Conservation (phyloP, 1,140 invertebrate genomes). For the Drosophila erecta region DNA sequence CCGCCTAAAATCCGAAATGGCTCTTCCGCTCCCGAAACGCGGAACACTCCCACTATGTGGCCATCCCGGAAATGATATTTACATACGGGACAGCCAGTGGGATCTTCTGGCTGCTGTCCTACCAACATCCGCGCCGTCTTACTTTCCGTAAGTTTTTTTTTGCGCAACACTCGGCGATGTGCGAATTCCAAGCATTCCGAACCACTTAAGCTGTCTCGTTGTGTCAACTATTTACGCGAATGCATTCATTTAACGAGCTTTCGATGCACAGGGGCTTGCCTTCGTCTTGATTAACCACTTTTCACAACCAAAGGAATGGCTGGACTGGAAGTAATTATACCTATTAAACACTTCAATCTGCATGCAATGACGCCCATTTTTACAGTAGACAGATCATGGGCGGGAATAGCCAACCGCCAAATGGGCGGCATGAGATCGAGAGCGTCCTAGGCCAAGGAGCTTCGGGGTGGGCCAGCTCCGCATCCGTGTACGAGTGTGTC, state of each 20-base stretch:
- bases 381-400: background rate
- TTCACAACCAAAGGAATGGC: too few relatives aligned
- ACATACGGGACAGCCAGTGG: background rate
- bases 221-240: slow-evolving; percentile 63
- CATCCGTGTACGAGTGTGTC: background rate
- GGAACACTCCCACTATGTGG: background rate
- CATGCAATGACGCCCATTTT: too few relatives aligned
- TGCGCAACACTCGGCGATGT: slow-evolving; percentile 13
- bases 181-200: slow-evolving; percentile 43
- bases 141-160: background rate
- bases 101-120: slow-evolving; percentile 12
- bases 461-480: slow-evolving; percentile 28
- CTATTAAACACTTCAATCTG: too few relatives aligned
- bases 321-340: too few relatives aligned
- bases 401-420: background rate
- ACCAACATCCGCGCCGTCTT: slow-evolving; percentile 23
- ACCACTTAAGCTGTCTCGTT: slow-evolving; percentile 37
- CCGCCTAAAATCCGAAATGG: background rate
- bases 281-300: too few relatives aligned
- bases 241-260: slow-evolving; percentile 50
- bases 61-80: background rate
- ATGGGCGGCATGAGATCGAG: background rate
- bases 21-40: background rate
- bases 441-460: slow-evolving; percentile 49
- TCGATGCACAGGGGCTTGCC: slow-evolving; percentile 1